phyloP scores from a whole-genome alignment of 2,113 vertebrate genomes.

The Vimba vimba region DNA sequence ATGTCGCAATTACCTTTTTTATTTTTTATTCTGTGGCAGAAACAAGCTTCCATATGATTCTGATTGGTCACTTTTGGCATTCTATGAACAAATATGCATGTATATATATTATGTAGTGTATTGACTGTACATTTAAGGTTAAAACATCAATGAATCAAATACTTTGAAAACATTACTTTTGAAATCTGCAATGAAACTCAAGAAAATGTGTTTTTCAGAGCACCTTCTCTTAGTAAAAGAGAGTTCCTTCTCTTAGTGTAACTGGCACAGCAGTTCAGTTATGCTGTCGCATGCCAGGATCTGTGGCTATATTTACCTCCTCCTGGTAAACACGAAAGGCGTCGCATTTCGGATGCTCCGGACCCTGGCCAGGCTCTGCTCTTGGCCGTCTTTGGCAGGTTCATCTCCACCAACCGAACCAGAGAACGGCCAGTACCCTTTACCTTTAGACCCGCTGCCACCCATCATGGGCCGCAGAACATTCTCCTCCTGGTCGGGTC shows the following conservation, averaged over 20 bases:
- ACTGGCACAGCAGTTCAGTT: neutral
- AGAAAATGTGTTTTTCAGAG: neutral
- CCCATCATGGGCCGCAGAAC: conserved; percentile 88
- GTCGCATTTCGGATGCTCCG: conserved; percentile 80
- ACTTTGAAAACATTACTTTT: neutral
- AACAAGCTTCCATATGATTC: no score
- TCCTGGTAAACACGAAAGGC: conserved; percentile 90
- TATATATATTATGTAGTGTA: no score
- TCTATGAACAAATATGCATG: no score
- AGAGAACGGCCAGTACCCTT: conserved; percentile 91
- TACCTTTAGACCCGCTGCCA: conserved; percentile 89
- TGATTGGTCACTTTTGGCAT: no score
- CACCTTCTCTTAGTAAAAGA: neutral
- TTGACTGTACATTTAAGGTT: neutral
- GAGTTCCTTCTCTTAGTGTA: neutral
- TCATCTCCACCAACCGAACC: conserved; percentile 79
- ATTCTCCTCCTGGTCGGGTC: conserved; percentile 75
- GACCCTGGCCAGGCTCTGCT: conserved; percentile 82
- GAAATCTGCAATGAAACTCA: neutral
- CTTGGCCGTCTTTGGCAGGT: conserved; percentile 75
- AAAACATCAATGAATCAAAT: neutral
- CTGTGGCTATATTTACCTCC: conserved; percentile 78
- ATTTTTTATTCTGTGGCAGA: no score
- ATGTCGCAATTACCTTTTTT: no score
- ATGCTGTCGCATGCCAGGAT: neutral